These are phyloP conservation scores for Mobula birostris DNA, from an alignment of 2,113 vertebrate species.

Conservation along the genomic window DNA sequence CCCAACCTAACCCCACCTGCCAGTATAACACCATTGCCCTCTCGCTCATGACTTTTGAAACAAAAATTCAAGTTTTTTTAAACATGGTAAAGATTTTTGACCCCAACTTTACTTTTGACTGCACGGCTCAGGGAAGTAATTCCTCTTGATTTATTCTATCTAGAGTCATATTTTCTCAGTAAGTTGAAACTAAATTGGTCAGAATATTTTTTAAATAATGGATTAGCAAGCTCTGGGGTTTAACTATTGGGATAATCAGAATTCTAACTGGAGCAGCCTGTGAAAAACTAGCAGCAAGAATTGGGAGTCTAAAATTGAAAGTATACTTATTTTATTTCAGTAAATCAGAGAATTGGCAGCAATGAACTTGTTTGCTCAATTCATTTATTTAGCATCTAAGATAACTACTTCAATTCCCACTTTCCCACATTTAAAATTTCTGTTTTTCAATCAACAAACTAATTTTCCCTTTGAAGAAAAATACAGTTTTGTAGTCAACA, in stretches of 20 bases:
- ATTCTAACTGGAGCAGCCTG: neutral
- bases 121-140: no score
- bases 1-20: no score
- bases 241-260: neutral
- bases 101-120: no score
- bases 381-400: neutral
- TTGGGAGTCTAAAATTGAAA: neutral
- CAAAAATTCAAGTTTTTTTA: no score
- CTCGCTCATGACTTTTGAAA: no score
- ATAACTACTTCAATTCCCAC: neutral
- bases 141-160: no score
- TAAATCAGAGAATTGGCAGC: neutral
- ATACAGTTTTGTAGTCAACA: neutral
- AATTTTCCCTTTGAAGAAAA: neutral
- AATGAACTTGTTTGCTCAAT: neutral
- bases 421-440: neutral
- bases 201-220: neutral
- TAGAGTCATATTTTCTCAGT: neutral
- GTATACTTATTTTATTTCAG: neutral
- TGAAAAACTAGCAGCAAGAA: neutral
- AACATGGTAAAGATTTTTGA: no score
- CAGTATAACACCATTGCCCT: no score
- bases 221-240: neutral
- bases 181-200: neutral
- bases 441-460: neutral